These are phyloP conservation scores for Prionchulus punctatus DNA, from an alignment of 2,888 invertebrate species.

Conservation along the genomic window DNA sequence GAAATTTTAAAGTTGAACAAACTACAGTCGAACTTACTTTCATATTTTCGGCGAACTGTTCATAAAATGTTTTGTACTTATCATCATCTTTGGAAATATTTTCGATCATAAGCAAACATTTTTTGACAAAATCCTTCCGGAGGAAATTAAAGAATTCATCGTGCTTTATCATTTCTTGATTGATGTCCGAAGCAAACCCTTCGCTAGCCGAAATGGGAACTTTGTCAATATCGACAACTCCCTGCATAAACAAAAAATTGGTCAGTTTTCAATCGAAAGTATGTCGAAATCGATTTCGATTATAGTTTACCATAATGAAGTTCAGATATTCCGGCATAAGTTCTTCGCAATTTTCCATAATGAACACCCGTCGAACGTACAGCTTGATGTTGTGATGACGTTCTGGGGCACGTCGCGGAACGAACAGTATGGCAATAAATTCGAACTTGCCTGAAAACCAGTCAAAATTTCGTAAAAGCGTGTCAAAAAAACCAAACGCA, in stretches of 20 bases:
- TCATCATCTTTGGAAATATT: constrained; percentile 91
- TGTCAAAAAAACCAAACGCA: neutral
- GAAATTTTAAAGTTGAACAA: neutral
- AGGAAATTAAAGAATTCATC: constrained; percentile 98
- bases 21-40: constrained; percentile 41
- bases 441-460: constrained; percentile 26
- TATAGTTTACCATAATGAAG: constrained; percentile 28
- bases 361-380: constrained; percentile 92
- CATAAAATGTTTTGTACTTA: constrained; percentile 81
- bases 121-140: constrained; percentile 95
- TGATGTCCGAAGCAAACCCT: constrained; percentile 93
- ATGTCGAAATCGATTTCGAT: no score
- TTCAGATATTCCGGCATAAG: constrained; percentile 77
- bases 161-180: constrained; percentile 97
- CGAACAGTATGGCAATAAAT: constrained; percentile 39
- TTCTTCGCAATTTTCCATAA: constrained; percentile 99
- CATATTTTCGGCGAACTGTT: constrained; percentile 90
- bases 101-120: constrained; percentile 88
- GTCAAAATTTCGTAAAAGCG: neutral
- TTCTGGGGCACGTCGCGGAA: constrained; percentile 54
- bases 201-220: constrained; percentile 51
- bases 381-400: constrained; percentile 95
- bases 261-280: no score
- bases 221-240: constrained; percentile 63
- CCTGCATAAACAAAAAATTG: constrained; percentile 45